A percentile compares a stretch with the other conserved stretches of the same genome.
Conservation (phyloP, 2,797 vertebrate species). For the Melanotaenia boesemani region DNA sequence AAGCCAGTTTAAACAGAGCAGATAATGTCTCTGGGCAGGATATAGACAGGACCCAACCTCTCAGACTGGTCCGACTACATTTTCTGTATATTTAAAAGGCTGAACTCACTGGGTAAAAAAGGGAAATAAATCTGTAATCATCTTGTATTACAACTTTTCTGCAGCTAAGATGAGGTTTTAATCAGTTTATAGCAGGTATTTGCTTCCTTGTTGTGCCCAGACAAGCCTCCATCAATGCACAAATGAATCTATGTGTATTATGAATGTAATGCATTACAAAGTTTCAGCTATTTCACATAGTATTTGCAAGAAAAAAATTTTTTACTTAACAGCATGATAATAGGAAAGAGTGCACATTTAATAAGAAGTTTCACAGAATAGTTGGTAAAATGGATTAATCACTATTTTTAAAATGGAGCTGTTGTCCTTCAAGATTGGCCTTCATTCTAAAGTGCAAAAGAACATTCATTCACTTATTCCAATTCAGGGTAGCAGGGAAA, state of each 20-base stretch:
- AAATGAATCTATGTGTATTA: background rate
- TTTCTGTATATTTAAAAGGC: conserved; percentile 44
- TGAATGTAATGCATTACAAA: background rate
- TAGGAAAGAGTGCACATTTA: conserved; percentile 56
- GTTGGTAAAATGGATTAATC: conserved; percentile 24
- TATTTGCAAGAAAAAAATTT: background rate
- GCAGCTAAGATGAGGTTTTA: background rate
- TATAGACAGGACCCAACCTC: conserved; percentile 26
- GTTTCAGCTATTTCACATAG: background rate
- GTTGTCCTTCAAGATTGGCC: background rate
- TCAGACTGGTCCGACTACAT: conserved; percentile 69
- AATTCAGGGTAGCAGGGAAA: too few relatives aligned
- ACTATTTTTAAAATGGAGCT: background rate
- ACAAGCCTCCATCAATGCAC: background rate
- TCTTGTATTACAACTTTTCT: background rate
- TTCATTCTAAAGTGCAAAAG: conserved; percentile 55
- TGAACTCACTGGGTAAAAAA: background rate
- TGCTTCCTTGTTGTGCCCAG: background rate
- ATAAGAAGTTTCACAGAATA: conserved; percentile 46
- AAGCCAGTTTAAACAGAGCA: conserved; percentile 42
- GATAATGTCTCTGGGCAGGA: conserved; percentile 52
- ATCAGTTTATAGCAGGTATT: background rate
- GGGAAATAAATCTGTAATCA: background rate
- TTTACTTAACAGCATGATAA: background rate
- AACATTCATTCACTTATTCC: conserved; percentile 3